Percentiles rank a stretch among this genome's conserved stretches.
Evolutionary conservation across 2,888 invertebrate genomes (phyloP).

Genomic region (Andrena fulva): DNA sequence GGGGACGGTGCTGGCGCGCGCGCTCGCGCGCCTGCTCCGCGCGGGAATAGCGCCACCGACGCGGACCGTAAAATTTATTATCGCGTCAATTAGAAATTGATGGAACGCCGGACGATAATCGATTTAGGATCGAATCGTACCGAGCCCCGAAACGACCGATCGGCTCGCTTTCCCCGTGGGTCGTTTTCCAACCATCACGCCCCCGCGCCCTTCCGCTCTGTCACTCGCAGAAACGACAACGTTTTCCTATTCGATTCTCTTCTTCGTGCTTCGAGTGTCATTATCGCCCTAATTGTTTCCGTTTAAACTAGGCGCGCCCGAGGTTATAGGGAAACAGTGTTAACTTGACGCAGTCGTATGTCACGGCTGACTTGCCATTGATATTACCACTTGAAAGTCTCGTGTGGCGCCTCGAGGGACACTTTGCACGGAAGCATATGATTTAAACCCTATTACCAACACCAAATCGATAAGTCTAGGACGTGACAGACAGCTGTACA

Average conservation of each 20-base stretch:
- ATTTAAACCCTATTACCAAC: too few relatives aligned
- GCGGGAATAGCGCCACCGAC: conserved; percentile 48
- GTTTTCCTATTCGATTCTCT: neutral
- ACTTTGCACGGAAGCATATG: too few relatives aligned
- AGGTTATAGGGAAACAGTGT: too few relatives aligned
- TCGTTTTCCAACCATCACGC: conserved; percentile 26
- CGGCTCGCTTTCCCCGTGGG: conserved; percentile 34
- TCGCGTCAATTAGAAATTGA: conserved; percentile 81
- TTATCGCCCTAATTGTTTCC: too few relatives aligned
- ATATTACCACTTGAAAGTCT: too few relatives aligned
- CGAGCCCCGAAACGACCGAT: conserved; percentile 58
- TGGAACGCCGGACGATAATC: conserved; percentile 79
- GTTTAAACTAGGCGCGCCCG: too few relatives aligned
- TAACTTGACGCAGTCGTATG: too few relatives aligned
- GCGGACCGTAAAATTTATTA: conserved; percentile 76
- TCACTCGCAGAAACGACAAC: conserved; percentile 18
- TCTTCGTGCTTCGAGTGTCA: neutral
- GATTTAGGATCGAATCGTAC: conserved; percentile 75
- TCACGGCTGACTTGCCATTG: too few relatives aligned
- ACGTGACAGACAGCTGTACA: too few relatives aligned
- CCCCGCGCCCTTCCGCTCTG: conserved; percentile 6
- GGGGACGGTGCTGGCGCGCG: conserved; percentile 44
- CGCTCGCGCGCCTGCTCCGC: conserved; percentile 30
- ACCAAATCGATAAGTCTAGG: too few relatives aligned
- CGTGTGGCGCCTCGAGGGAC: too few relatives aligned